Percentiles rank a stretch among this genome's conserved stretches.
Evolutionary conservation across 2,888 invertebrate genomes (phyloP).

Genomic region (Plagodis dolabraria): DNA sequence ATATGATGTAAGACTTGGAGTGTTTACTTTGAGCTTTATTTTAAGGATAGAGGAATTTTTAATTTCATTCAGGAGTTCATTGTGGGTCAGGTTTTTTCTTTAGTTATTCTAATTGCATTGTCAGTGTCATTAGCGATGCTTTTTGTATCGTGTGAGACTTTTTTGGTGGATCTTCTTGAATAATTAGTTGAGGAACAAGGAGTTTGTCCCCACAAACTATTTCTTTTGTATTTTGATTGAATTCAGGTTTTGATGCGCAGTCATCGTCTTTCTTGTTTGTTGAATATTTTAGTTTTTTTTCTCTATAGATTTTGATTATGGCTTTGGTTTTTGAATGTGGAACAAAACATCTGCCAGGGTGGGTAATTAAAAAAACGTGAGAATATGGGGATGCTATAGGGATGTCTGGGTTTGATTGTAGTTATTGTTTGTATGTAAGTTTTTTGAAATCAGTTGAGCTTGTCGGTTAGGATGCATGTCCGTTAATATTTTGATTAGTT

Average conservation of each 20-base stretch:
- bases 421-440: slow-evolving; percentile 47
- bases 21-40: slow-evolving; percentile 79
- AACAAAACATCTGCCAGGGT: slow-evolving; percentile 74
- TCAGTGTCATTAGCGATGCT: slow-evolving; percentile 73
- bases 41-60: slow-evolving; percentile 73
- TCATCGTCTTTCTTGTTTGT: slow-evolving; percentile 75
- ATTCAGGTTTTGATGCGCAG: slow-evolving; percentile 79
- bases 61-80: slow-evolving; percentile 67
- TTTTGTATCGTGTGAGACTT: slow-evolving; percentile 65
- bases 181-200: slow-evolving; percentile 78
- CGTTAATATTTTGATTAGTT: no score
- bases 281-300: slow-evolving; percentile 73
- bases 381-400: slow-evolving; percentile 61
- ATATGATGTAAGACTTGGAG: slow-evolving; percentile 70
- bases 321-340: slow-evolving; percentile 63
- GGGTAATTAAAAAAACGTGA: slow-evolving; percentile 81
- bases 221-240: slow-evolving; percentile 79
- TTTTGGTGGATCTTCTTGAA: slow-evolving; percentile 61
- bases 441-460: slow-evolving; percentile 40
- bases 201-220: slow-evolving; percentile 71
- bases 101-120: slow-evolving; percentile 62
- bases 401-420: slow-evolving; percentile 56
- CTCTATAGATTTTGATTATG: slow-evolving; percentile 60
- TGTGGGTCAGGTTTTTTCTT: slow-evolving; percentile 76
- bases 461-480: slow-evolving; percentile 31